Evolutionary conservation across 2,888 invertebrate genomes (phyloP).

Genomic region (Mythimna pallens): DNA sequence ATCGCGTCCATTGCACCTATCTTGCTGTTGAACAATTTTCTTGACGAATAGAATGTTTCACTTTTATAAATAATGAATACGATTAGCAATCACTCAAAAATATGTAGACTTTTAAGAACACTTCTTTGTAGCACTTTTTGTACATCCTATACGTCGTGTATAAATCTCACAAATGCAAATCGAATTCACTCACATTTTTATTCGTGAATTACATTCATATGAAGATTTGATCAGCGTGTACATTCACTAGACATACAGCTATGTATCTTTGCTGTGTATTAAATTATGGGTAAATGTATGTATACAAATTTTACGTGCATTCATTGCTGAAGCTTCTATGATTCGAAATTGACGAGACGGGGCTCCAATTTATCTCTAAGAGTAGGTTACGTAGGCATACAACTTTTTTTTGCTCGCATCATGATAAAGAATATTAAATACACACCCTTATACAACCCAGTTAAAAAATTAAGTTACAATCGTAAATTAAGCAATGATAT

Average conservation of each 20-base stretch:
- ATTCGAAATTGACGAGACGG: constrained; percentile 28
- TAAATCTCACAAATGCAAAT: constrained; percentile 16
- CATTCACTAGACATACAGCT: constrained; percentile 8
- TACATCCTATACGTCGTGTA: background rate
- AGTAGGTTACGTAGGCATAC: background rate
- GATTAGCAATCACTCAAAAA: background rate
- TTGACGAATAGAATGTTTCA: background rate
- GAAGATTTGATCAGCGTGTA: constrained; percentile 23
- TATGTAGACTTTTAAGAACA: background rate
- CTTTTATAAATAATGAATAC: background rate
- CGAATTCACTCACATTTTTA: constrained; percentile 13
- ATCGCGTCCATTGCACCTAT: no score
- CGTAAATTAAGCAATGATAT: no score
- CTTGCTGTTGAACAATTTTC: background rate
- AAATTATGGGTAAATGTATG: constrained; percentile 20
- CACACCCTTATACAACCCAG: no score
- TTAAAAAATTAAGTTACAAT: no score
- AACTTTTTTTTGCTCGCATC: no score
- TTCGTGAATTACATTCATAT: constrained; percentile 20
- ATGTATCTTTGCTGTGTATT: constrained; percentile 2
- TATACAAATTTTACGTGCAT: constrained; percentile 8
- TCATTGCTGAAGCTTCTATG: constrained; percentile 14
- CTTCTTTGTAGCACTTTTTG: background rate
- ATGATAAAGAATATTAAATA: no score
- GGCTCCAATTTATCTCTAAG: constrained; percentile 1